Conservation (phyloP, 2,888 invertebrate species). For the Epiblema foenella region DNA sequence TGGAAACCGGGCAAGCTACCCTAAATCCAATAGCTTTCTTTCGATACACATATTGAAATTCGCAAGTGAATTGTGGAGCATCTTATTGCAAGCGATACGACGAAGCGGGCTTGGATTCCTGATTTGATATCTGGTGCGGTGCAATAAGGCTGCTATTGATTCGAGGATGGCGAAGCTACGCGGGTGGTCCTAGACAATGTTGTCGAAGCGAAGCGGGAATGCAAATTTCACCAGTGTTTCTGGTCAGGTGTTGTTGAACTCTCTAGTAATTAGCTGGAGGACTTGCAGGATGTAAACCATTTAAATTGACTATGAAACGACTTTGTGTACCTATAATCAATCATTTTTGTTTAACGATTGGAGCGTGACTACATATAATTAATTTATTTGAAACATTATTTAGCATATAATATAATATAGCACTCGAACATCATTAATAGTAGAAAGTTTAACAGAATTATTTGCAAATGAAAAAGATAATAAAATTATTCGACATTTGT, state of each 20-base stretch:
- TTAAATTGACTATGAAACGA: slow-evolving; percentile 57
- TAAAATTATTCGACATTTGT: slow-evolving; percentile 50
- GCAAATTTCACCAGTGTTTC: slow-evolving; percentile 79
- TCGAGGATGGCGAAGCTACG: slow-evolving; percentile 65
- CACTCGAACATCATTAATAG: too few relatives aligned
- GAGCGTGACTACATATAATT: slow-evolving; percentile 20
- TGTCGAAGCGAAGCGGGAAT: slow-evolving; percentile 77
- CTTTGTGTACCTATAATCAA: slow-evolving; percentile 44
- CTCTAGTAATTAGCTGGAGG: slow-evolving; percentile 59
- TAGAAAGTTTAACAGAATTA: neutral
- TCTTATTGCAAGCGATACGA: slow-evolving; percentile 70
- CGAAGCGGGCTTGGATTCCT: slow-evolving; percentile 52
- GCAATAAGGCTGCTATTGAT: slow-evolving; percentile 78
- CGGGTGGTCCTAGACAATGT: slow-evolving; percentile 82
- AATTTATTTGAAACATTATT: slow-evolving; percentile 17
- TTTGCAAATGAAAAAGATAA: slow-evolving; percentile 25
- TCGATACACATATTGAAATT: slow-evolving; percentile 67
- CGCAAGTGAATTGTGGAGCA: slow-evolving; percentile 70
- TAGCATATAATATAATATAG: too few relatives aligned
- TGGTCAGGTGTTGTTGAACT: slow-evolving; percentile 69
- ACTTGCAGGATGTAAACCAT: slow-evolving; percentile 56
- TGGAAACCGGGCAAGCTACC: slow-evolving; percentile 34
- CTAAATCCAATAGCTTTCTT: slow-evolving; percentile 61
- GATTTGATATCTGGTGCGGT: slow-evolving; percentile 67
- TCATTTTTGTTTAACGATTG: slow-evolving; percentile 32